Evolutionary conservation across 2,113 vertebrate species (phyloP).

Genomic region (Mormyrus iriodes): DNA sequence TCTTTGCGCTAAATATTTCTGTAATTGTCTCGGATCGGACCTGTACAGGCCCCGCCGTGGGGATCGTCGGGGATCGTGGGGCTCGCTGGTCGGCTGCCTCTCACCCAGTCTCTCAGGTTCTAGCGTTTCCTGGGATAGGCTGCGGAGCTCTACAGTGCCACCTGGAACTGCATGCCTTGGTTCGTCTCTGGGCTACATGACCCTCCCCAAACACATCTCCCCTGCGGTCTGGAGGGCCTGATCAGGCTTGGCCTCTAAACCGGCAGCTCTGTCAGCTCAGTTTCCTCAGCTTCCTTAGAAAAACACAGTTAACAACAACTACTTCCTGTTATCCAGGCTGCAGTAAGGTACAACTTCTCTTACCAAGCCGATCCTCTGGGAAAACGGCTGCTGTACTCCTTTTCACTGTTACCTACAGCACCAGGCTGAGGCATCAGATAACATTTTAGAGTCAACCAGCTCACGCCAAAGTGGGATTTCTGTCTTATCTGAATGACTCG

Average conservation of each 20-base stretch:
- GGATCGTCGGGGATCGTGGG: too few species aligned
- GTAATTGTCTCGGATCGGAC: constrained; percentile 26
- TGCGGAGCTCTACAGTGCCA: not conserved
- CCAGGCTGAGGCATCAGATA: not conserved
- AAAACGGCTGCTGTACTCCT: not conserved
- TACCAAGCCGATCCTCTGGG: not conserved
- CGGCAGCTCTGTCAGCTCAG: constrained; percentile 49
- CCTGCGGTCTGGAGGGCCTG: constrained; percentile 43
- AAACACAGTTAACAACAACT: not conserved
- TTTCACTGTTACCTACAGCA: not conserved
- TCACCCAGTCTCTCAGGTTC: not conserved
- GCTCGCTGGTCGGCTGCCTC: not conserved
- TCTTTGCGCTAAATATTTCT: constrained; percentile 32
- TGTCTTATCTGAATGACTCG: not conserved
- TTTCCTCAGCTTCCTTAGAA: not conserved
- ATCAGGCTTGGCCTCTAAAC: constrained; percentile 63
- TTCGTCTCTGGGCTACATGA: not conserved
- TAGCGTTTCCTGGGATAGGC: not conserved
- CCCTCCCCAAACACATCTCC: constrained; percentile 22
- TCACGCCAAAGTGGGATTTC: not conserved
- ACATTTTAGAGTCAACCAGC: not conserved
- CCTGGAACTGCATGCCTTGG: not conserved
- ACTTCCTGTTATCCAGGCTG: not conserved
- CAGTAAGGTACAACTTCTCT: not conserved
- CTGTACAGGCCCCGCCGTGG: not conserved